These are phyloP conservation scores for Drosophila ercepeae DNA, from an alignment of 1,140 invertebrate species.

Conservation along the genomic window DNA sequence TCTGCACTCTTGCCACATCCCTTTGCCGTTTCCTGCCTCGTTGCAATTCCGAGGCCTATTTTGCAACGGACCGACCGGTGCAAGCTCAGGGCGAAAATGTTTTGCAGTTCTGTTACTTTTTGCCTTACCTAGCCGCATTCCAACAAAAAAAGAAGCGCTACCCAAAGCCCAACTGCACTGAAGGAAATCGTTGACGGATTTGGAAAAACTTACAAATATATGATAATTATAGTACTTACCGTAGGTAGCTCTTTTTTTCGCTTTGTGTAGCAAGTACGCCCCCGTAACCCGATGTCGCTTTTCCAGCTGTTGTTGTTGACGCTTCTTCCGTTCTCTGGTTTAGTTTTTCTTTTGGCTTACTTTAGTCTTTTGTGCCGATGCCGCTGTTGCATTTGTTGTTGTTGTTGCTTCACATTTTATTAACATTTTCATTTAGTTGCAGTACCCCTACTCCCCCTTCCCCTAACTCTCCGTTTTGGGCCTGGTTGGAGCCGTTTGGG, in stretches of 20 bases:
- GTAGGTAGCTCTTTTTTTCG: no score
- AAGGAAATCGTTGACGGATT: background rate
- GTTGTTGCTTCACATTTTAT: slow-evolving; percentile 74
- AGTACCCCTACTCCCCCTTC: slow-evolving; percentile 1
- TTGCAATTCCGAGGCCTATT: slow-evolving; percentile 52
- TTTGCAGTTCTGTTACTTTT: slow-evolving; percentile 41
- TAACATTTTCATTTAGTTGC: slow-evolving; percentile 80
- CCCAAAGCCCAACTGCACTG: background rate
- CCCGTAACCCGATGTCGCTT: slow-evolving; percentile 2
- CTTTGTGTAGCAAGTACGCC: background rate
- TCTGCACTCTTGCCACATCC: background rate
- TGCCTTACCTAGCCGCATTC: slow-evolving; percentile 4
- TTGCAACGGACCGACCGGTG: slow-evolving; percentile 33
- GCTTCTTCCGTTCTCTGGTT: slow-evolving; percentile 79
- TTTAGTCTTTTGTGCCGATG: slow-evolving; percentile 50
- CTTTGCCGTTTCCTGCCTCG: slow-evolving; percentile 10
- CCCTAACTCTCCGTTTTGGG: slow-evolving; percentile 6
- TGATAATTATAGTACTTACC: no score
- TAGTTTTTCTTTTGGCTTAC: slow-evolving; percentile 79
- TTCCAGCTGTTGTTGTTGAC: slow-evolving; percentile 53
- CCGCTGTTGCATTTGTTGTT: slow-evolving; percentile 41
- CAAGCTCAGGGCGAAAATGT: slow-evolving; percentile 31
- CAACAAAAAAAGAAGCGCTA: background rate
- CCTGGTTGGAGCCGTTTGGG: slow-evolving; percentile 3
- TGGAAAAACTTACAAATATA: background rate